phyloP scores from a whole-genome alignment of 2,797 vertebrate species.

The Heliangelus exortis region DNA sequence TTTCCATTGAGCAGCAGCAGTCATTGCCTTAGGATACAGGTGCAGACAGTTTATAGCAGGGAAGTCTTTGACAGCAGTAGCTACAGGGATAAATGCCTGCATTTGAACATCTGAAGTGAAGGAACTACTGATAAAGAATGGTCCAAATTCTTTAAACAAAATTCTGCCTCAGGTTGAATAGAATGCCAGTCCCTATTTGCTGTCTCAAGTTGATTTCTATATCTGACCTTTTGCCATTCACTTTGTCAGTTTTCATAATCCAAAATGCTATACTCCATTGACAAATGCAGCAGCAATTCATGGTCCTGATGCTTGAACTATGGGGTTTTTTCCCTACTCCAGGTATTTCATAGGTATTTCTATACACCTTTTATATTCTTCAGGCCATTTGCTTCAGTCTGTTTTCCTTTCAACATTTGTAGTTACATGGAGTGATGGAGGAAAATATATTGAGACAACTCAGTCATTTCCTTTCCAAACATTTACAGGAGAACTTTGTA shows the following conservation, averaged over 20 bases:
- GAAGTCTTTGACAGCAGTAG: conserved; percentile 61
- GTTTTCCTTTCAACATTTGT: neutral
- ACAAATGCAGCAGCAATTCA: neutral
- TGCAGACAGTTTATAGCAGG: conserved; percentile 56
- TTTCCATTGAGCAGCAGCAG: conserved; percentile 3
- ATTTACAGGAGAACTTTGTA: neutral
- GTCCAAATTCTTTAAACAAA: conserved; percentile 32
- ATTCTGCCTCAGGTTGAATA: conserved; percentile 9
- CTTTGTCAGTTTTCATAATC: conserved; percentile 48
- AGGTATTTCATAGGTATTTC: neutral
- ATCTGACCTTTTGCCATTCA: conserved; percentile 57
- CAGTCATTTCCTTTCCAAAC: neutral
- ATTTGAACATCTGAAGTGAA: conserved; percentile 65
- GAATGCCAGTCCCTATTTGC: conserved; percentile 48
- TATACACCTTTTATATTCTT: neutral
- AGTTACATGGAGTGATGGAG: neutral
- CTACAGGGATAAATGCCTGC: conserved; percentile 58
- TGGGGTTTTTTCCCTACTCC: neutral
- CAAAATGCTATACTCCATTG: neutral
- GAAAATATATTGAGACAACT: neutral
- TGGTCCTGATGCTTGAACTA: neutral
- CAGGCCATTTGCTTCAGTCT: neutral
- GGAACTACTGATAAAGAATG: conserved; percentile 61
- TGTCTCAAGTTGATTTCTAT: conserved; percentile 53
- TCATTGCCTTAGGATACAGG: conserved; percentile 48